Evolutionary conservation across 2,797 vertebrate species (phyloP), one percentile per base, ranked within the genome.

Genomic region (Psittacula derbiana): DNA sequence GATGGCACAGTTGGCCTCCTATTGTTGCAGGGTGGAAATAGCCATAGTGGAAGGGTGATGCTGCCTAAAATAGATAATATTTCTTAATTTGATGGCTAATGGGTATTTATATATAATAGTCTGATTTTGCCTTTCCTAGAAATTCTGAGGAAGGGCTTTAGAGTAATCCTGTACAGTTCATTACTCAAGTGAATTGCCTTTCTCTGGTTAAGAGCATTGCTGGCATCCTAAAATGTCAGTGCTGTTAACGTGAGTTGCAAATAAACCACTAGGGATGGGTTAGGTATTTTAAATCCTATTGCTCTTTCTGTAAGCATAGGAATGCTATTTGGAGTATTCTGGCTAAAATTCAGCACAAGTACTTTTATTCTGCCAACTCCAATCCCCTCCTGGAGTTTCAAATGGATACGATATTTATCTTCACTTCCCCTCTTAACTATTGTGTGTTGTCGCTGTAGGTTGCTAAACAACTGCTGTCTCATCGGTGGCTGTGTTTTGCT

Each of bases 381-480:
- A 91, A 74, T 94, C 83, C 93, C 90, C 91, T 92, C 80, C 95
- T 27, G 83, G 95, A 92, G 91, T 95, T 94, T 95, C 85, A 92
- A 94, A 92, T 90, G 78, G 92, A 93, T 92, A 57, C 2, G 30
- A 81, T 92, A 94, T 92, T 96, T 92, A 88, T 96, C 93, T 95
- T 86, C 71, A 31, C 94, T 96, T 93, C 65, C 80, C 0, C 0
- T 86, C 94, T 92, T 94, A 86, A 74, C 80, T 62, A 86, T 91
- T 93, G 88, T 93, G 60, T 93, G 80, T 90, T 93, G 94, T 93
- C 33, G 4, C 95, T 76, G 91, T 86, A 67, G 93, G 94, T 97
- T 96, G 91, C 95, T 95, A 95, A 95, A 96, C 94, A 96, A 96
- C 92, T 94, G 94, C 91, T 85, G 91, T 71, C 85, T 96, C 95